A percentile compares a stretch with the other conserved stretches of the same genome.
These are phyloP conservation scores for Brachyptera risi DNA, from an alignment of 2,888 invertebrate genomes.

Conservation along the genomic window DNA sequence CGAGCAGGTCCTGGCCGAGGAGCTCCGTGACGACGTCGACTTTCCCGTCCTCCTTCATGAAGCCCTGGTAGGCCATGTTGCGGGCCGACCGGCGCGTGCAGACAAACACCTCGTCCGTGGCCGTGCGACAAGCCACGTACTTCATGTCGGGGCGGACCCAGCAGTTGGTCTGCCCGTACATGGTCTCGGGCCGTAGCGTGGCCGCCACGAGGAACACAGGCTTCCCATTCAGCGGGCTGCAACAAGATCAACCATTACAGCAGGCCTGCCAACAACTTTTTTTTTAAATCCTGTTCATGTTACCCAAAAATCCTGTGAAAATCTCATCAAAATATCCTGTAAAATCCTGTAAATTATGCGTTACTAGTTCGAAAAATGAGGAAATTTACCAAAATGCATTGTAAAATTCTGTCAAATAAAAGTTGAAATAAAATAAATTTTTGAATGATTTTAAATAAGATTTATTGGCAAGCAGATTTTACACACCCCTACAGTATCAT, in stretches of 20 bases:
- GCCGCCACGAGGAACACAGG: constrained; percentile 88
- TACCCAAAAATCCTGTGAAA: too few species aligned
- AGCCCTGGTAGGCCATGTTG: constrained; percentile 95
- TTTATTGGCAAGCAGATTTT: too few species aligned
- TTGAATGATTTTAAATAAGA: too few species aligned
- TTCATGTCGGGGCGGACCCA: constrained; percentile 95
- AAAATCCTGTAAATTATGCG: too few species aligned
- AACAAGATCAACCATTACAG: constrained; percentile 37
- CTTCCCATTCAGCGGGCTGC: constrained; percentile 52
- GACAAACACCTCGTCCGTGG: constrained; percentile 73
- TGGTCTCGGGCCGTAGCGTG: constrained; percentile 97
- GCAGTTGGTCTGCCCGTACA: constrained; percentile 99
- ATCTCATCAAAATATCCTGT: too few species aligned
- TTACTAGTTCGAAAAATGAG: too few species aligned
- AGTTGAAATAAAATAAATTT: too few species aligned
- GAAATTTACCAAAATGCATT: background rate
- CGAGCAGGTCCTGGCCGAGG: constrained; percentile 75
- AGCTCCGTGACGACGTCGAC: constrained; percentile 65
- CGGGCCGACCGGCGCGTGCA: constrained; percentile 85
- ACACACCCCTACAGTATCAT: too few species aligned
- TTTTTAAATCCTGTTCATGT: too few species aligned
- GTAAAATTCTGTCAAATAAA: too few species aligned
- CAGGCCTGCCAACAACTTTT: too few species aligned
- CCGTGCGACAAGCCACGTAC: constrained; percentile 81
- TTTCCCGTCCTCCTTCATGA: constrained; percentile 75